These are phyloP conservation scores for Drosophila nigrodunni DNA, from an alignment of 1,140 invertebrate species.

Conservation along the genomic window DNA sequence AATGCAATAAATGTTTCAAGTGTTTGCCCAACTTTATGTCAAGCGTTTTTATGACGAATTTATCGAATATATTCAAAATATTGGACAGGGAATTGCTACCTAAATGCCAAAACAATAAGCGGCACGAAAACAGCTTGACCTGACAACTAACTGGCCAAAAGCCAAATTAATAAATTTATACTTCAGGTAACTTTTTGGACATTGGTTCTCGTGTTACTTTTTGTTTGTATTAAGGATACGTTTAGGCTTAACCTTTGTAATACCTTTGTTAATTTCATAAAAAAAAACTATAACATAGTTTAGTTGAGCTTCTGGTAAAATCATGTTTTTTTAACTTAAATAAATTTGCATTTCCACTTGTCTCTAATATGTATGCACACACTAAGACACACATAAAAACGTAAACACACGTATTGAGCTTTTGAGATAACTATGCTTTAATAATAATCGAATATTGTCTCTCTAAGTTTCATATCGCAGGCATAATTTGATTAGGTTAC, in stretches of 20 bases:
- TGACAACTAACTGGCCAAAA: conserved; percentile 40
- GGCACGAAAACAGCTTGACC: conserved; percentile 42
- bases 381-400: conserved; percentile 17
- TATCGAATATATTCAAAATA: conserved; percentile 52
- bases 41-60: conserved; percentile 58
- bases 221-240: conserved; percentile 7
- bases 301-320: not conserved
- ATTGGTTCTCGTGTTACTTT: not conserved
- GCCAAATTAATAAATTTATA: conserved; percentile 21
- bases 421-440: conserved; percentile 52
- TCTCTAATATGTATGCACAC: conserved; percentile 56
- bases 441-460: conserved; percentile 62
- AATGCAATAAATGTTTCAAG: conserved; percentile 60
- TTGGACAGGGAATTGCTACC: not conserved
- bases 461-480: conserved; percentile 27
- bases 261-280: not conserved
- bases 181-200: conserved; percentile 14
- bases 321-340: not conserved
- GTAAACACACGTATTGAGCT: conserved; percentile 7
- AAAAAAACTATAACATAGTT: not conserved
- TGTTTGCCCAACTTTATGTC: conserved; percentile 62
- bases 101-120: conserved; percentile 62
- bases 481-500: conserved; percentile 71
- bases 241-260: conserved; percentile 5
- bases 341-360: conserved; percentile 25